Base-by-base conservation (phyloP, 2,888 invertebrate genomes). In the Ornithoptera alexandrae region DNA sequence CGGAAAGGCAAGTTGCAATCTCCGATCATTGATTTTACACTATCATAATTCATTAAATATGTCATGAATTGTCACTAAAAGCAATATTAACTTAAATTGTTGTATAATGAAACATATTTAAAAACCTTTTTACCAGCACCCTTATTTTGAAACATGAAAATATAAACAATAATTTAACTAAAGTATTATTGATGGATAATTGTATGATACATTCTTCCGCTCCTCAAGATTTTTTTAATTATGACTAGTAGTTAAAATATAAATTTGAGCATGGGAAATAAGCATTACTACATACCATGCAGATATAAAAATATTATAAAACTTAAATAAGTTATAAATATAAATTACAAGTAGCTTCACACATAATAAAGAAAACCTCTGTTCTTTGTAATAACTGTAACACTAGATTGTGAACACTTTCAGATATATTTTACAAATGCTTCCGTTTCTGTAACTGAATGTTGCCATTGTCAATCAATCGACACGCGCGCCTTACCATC, bases 231-330 rank as follows among this genome's bases (percentile, higher is more conserved):
- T 80, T 78, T 20, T 84, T 86, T 88, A 82, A 84, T 90, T 92
- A 92, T 92, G 92, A 92, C 92, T 92, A 92, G 92, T 81, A 85
- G 86, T 86, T 91, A 91, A 87, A 83, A 89, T 89, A 88, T 86
- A 88, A 86, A 85, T 90, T 92, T 92, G 92, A 92, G 92, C 92
- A 92, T 90, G 92, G 92, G 89, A 84, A 89, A 84, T 84, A 88
- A 90, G 92, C 90, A 79, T 86, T 46, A 86, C 85, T 88, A 90
- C 81, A 84, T 81, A 87, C 91, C 92, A 92, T 90, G 92, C 91
- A 84, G 83, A 87, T 88, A 90, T 85, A 89, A 89, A 90, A 90
- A 86, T 85, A 85, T 85, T 86, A 84, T 83, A 86, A 88, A 83
- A 82, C 81, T 80, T 84, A 82, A 89, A 86, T 79, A 81, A 82